A percentile compares a stretch with the other conserved stretches of the same genome.
Evolutionary conservation across 2,113 vertebrate genomes (phyloP).

Genomic region (Leucopsar rothschildi): DNA sequence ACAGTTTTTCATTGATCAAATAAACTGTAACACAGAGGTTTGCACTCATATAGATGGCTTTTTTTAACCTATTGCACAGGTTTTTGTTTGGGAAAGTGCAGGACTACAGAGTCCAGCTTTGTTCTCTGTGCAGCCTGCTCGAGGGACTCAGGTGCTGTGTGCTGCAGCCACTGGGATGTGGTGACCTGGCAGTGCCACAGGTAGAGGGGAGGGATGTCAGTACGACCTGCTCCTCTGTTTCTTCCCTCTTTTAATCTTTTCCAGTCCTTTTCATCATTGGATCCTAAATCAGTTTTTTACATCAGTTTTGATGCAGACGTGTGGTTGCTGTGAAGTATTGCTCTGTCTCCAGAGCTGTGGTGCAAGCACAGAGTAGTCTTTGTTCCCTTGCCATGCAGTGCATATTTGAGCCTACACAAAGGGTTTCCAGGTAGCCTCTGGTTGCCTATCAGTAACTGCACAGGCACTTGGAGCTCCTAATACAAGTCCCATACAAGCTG

Average conservation of each 20-base stretch:
- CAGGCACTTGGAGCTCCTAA: neutral
- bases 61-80: neutral
- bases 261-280: neutral
- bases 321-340: slow-evolving; percentile 16
- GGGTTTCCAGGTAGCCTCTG: neutral
- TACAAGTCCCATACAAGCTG: neutral
- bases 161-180: neutral
- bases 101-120: neutral
- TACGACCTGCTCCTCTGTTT: neutral
- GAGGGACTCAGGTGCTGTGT: accelerated
- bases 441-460: neutral
- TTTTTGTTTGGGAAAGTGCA: neutral
- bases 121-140: neutral
- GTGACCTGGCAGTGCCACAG: neutral
- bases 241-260: neutral
- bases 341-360: neutral
- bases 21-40: neutral
- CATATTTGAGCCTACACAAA: neutral
- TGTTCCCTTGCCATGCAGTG: slow-evolving; percentile 10
- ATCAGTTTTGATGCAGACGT: neutral
- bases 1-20: neutral
- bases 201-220: neutral
- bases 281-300: neutral
- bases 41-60: neutral
- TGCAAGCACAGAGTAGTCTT: neutral